Base-by-base conservation (phyloP, 2,113 vertebrate species). In the Limnothrissa miodon region DNA sequence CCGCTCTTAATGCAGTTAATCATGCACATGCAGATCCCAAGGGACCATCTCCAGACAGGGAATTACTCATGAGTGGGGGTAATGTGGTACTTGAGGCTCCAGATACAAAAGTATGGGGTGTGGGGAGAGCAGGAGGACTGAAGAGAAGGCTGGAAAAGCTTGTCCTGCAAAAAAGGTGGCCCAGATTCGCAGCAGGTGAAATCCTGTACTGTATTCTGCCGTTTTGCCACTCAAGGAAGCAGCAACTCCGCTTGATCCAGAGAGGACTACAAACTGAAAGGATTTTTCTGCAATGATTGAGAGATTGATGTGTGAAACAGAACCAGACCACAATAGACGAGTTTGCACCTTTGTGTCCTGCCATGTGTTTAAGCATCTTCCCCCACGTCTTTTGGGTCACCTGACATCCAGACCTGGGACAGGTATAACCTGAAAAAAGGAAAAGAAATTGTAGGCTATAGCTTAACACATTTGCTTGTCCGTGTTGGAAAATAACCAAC, bases 341-440 rank as follows among this genome's bases (percentile, higher is more conserved):
- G 59, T 25, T 11, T 36, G 85, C 81, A 95, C 95, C 91, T 85
- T 89, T 87, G 79, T 96, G 95, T 89, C 87, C 91, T 21, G 74
- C 80, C 39, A 89, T 80, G 82, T 96, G 95, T 70, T 93, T 94
- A 84, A 87, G 85, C 36, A 94, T 89, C 74, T 89, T 93, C 0
- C 87, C 78, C 95, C 95, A 96, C 45, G 91, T 95, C 45, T 84
- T 39, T 19, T 89, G 90, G 7, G 90, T 45, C 1, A 92, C 83
- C 62, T 90, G 85, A 79, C 95, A 96, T 84, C 89, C 82, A 0
- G 62, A 19, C 4, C 80, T 81, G 42, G 88, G 90, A 84, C 95
- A 96, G 45, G 53, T 80, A 66, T 96, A 96, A 56, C 95, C 95
- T 96, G 74, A 13, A 82, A 23, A 79, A 39, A 84, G 42, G 42